A percentile compares a stretch with the other conserved stretches of the same genome.
Conservation (phyloP, 2,888 invertebrate genomes). For the Rapana venosa region DNA sequence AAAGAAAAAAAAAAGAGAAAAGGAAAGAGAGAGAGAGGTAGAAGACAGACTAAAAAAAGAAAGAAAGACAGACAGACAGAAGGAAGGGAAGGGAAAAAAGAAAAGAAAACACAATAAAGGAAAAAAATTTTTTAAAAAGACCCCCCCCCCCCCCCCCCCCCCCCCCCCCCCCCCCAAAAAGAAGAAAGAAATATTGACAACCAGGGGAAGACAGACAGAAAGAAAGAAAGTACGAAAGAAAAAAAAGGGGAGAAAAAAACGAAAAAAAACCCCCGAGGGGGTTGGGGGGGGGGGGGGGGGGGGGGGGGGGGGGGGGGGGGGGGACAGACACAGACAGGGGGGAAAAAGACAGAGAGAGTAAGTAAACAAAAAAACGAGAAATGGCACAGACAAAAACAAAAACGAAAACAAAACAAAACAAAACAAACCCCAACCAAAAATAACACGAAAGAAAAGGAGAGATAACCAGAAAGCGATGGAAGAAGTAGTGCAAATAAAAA, state of each 20-base stretch:
- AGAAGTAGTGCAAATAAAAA: no score
- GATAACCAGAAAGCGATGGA: no score
- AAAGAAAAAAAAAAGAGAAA: not conserved
- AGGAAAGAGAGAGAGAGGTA: not conserved
- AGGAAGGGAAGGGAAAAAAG: not conserved
- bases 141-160: not conserved
- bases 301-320: not conserved
- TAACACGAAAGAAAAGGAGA: no score
- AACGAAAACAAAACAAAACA: not conserved
- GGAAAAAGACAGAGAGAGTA: not conserved
- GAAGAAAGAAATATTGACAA: not conserved
- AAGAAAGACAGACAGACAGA: not conserved
- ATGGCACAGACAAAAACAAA: not conserved
- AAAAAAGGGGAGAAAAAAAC: not conserved
- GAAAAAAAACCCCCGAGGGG: not conserved
- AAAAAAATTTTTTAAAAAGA: no score
- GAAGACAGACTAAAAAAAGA: not conserved
- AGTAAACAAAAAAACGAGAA: not conserved
- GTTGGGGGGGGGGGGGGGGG: not conserved
- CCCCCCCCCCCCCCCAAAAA: no score
- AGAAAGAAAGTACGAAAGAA: not conserved
- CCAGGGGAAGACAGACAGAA: not conserved
- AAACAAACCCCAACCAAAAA: no score
- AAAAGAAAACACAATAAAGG: not conserved
- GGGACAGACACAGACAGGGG: not conserved